Conservation (phyloP, 2,888 invertebrate genomes). For the Cosmia trapezina region DNA sequence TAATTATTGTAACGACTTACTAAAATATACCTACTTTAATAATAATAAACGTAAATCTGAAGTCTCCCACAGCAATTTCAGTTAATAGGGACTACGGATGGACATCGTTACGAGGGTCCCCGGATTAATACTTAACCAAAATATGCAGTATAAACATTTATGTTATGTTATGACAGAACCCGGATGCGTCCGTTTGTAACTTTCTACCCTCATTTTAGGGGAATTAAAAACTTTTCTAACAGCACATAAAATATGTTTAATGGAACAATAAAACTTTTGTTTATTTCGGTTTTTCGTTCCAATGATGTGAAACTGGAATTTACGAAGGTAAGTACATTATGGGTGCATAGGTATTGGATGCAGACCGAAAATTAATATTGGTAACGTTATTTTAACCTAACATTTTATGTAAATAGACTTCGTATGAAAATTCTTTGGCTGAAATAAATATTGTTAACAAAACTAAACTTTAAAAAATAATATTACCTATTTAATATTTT, state of each 20-base stretch:
- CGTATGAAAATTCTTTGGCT: neutral
- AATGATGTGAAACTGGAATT: neutral
- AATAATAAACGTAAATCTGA: constrained; percentile 27
- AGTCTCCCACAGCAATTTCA: constrained; percentile 32
- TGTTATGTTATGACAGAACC: constrained; percentile 55
- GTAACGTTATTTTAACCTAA: neutral
- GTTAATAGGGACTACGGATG: constrained; percentile 30
- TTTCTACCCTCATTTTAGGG: constrained; percentile 41
- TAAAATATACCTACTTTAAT: neutral
- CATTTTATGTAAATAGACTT: neutral
- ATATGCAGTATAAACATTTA: constrained; percentile 60
- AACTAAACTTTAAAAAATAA: neutral
- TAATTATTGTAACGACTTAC: neutral
- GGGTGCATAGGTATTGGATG: neutral
- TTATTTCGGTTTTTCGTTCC: neutral
- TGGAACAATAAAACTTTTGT: constrained; percentile 20
- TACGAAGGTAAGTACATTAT: neutral
- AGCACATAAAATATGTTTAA: constrained; percentile 21
- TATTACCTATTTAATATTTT: too few species aligned
- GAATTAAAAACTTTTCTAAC: constrained; percentile 53
- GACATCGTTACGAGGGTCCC: constrained; percentile 42
- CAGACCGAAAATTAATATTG: neutral
- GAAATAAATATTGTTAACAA: neutral
- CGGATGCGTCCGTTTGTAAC: constrained; percentile 45
- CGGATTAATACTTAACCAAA: constrained; percentile 56